These are phyloP conservation scores for Euura saliciscinereae DNA, from an alignment of 1,140 invertebrate genomes.

Conservation along the genomic window DNA sequence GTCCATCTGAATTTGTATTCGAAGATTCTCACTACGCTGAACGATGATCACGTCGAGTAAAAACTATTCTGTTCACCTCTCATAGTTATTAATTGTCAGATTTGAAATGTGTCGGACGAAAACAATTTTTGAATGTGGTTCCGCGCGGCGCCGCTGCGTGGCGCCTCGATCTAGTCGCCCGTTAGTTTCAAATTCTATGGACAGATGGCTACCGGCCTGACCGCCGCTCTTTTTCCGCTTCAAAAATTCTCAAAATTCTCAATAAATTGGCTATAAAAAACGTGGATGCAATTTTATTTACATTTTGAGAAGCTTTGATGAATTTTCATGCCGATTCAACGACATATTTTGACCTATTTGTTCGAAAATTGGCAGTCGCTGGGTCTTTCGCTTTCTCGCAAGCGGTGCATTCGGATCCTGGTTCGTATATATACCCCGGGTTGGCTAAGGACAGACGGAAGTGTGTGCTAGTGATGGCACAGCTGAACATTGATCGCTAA, in stretches of 20 bases:
- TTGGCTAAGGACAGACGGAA: slow-evolving; percentile 38
- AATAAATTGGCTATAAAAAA: neutral
- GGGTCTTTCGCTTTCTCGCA: slow-evolving; percentile 29
- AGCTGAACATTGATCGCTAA: slow-evolving; percentile 71
- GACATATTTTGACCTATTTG: neutral
- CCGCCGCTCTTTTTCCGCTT: neutral
- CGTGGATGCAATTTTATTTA: neutral
- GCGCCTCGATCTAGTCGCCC: neutral
- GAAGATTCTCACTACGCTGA: neutral
- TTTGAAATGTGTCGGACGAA: neutral
- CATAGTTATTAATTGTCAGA: slow-evolving; percentile 6
- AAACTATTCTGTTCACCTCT: neutral
- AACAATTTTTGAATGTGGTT: neutral
- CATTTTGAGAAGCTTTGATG: neutral
- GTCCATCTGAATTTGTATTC: neutral
- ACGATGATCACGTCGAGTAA: neutral
- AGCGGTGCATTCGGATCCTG: neutral
- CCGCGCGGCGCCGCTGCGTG: neutral
- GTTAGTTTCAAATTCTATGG: neutral
- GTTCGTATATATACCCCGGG: slow-evolving; percentile 43
- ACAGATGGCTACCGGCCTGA: slow-evolving; percentile 25
- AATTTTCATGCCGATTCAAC: neutral
- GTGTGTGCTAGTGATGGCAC: slow-evolving; percentile 70
- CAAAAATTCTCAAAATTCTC: neutral
- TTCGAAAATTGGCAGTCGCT: neutral